Evolutionary conservation across 2,888 invertebrate genomes (phyloP).

Genomic region (Eledona agricola): DNA sequence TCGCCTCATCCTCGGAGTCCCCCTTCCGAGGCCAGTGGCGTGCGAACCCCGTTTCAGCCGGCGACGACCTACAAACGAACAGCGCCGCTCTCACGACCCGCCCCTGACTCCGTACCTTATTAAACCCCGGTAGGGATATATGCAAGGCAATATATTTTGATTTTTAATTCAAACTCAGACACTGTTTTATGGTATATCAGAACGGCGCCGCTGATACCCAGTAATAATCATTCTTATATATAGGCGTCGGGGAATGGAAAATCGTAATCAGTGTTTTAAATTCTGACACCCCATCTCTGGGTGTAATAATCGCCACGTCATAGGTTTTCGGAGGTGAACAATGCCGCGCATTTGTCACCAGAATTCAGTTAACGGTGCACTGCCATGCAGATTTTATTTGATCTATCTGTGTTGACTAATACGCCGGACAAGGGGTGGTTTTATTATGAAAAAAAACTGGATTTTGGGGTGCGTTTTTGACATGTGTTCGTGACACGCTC

Average conservation of each 20-base stretch:
- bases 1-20: conserved; percentile 44
- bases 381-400: too few relatives aligned
- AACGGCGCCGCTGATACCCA: conserved; percentile 54
- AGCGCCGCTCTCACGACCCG: conserved; percentile 34
- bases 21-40: conserved; percentile 49
- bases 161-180: conserved; percentile 62
- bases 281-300: too few relatives aligned
- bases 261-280: conserved; percentile 55
- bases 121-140: conserved; percentile 58
- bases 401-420: too few relatives aligned
- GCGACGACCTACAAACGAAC: too few relatives aligned
- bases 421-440: too few relatives aligned
- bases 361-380: too few relatives aligned
- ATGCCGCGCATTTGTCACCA: too few relatives aligned
- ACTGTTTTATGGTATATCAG: conserved; percentile 57
- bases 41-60: too few relatives aligned
- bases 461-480: too few relatives aligned
- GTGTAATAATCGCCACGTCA: too few relatives aligned
- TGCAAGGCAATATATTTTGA: conserved; percentile 62
- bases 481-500: too few relatives aligned
- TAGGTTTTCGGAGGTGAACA: not conserved
- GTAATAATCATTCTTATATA: conserved; percentile 59
- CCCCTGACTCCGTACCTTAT: conserved; percentile 51
- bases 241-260: conserved; percentile 53
- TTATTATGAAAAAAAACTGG: too few relatives aligned